These are phyloP conservation scores for Megaleporinus macrocephalus DNA, from an alignment of 2,113 vertebrate species.

Conservation along the genomic window DNA sequence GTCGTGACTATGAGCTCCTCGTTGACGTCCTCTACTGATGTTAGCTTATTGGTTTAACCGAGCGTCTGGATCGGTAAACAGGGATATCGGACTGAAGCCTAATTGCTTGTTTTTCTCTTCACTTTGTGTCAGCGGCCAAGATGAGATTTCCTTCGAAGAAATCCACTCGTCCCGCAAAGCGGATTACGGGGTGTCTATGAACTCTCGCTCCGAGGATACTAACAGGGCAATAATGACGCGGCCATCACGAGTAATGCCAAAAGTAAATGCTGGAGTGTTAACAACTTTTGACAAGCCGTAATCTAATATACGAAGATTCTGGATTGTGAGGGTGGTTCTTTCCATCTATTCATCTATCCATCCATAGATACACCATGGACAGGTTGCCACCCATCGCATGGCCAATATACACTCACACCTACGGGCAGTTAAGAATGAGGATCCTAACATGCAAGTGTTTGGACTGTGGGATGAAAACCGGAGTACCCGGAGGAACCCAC, in stretches of 20 bases:
- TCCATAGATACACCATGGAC: too few relatives aligned
- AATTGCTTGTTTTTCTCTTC: constrained; percentile 27
- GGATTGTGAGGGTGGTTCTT: background rate
- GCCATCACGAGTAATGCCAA: background rate
- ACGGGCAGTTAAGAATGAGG: too few relatives aligned
- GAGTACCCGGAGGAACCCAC: too few relatives aligned
- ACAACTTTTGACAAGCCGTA: background rate
- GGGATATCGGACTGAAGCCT: constrained; percentile 8
- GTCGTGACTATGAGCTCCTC: constrained; percentile 48
- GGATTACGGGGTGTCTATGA: constrained; percentile 31
- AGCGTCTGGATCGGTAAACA: constrained; percentile 56
- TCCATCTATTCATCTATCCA: too few relatives aligned
- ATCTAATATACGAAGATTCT: background rate
- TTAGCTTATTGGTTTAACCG: constrained; percentile 66
- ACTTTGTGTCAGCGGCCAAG: constrained; percentile 15
- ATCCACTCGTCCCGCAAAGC: constrained; percentile 13
- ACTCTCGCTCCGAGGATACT: background rate
- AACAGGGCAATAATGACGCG: background rate
- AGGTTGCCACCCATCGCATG: too few relatives aligned
- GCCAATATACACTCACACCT: too few relatives aligned
- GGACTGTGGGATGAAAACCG: too few relatives aligned
- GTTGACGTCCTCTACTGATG: constrained; percentile 55
- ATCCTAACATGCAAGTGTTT: too few relatives aligned
- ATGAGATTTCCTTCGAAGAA: constrained; percentile 33
- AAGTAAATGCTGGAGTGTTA: background rate